A percentile compares a stretch with the other conserved stretches of the same genome.
phyloP scores from a whole-genome alignment of 2,797 vertebrate genomes.

The Enteromius trimaculatus region DNA sequence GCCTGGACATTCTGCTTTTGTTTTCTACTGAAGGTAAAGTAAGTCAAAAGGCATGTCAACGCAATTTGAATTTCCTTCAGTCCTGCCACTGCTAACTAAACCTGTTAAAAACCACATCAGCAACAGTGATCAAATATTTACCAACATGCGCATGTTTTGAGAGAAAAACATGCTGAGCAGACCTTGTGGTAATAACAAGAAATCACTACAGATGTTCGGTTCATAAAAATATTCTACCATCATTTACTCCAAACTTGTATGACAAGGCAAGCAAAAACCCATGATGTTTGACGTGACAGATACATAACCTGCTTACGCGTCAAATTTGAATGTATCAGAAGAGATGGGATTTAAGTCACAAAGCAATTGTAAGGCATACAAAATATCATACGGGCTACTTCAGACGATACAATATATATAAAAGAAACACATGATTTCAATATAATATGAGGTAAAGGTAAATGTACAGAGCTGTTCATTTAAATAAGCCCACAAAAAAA shows the following conservation, averaged over 20 bases:
- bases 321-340: background rate
- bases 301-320: background rate
- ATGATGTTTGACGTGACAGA: background rate
- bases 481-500: background rate
- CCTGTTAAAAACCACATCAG: background rate
- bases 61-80: background rate
- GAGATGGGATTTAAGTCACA: background rate
- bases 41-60: background rate
- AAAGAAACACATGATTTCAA: background rate
- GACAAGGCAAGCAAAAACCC: background rate
- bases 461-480: background rate
- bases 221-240: conserved; percentile 17
- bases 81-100: background rate
- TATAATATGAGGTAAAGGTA: background rate
- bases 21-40: background rate
- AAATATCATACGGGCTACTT: background rate
- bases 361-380: background rate
- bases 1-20: background rate
- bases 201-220: conserved; percentile 11
- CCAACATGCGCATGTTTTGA: background rate
- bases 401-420: background rate
- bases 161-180: background rate
- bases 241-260: background rate
- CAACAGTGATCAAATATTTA: background rate
- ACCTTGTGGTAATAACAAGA: conserved; percentile 12